Evolutionary conservation across 2,113 vertebrate genomes (phyloP), one percentile per base, ranked within the genome.

Genomic region (Lichenostomus cassidix): DNA sequence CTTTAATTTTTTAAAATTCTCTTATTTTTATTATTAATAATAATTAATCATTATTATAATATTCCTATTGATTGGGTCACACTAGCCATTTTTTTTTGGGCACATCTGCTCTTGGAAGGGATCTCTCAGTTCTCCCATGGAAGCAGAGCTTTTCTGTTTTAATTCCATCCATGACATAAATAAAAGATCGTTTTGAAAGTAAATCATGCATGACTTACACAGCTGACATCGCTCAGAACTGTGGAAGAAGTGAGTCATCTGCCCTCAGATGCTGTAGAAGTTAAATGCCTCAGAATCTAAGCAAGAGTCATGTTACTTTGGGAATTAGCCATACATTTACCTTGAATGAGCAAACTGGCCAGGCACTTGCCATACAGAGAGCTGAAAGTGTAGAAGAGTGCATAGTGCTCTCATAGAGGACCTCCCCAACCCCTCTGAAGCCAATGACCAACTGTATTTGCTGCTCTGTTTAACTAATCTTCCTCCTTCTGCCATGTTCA

Each of bases 271-370:
- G 67, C 44, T 87, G 53, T 90, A 84, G 64, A 88, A 83, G 44
- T 87, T 89, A 94, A 80, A 93, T 86, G 70, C 68, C 79, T 96
- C 95, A 94, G 89, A 96, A 82, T 92, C 90, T 95, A 92, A 91
- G 73, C 93, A 95, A 76, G 78, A 89, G 37, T 94, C 73, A 68
- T 74, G 69, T 91, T 91, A 84, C 82, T 95, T 93, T 92, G 91
- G 94, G 76, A 97, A 91, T 86, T 83, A 97, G 93, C 95, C 93
- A 92, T 94, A 96, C 15, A 35, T 50, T 76, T 77, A 90, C 27
- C 73, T 76, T 85, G 60, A 69, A 64, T 69, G 69, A 70, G 24
- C 9, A 86, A 31, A 68, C 70, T 81, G 56, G 42, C 76, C 77
- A 85, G 46, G 24, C 10, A 42, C 35, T 46, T 94, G 47, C 74